A percentile compares a stretch with the other conserved stretches of the same genome.
These are phyloP conservation scores for Cinara cedri DNA, from an alignment of 2,888 invertebrate species.

Conservation along the genomic window DNA sequence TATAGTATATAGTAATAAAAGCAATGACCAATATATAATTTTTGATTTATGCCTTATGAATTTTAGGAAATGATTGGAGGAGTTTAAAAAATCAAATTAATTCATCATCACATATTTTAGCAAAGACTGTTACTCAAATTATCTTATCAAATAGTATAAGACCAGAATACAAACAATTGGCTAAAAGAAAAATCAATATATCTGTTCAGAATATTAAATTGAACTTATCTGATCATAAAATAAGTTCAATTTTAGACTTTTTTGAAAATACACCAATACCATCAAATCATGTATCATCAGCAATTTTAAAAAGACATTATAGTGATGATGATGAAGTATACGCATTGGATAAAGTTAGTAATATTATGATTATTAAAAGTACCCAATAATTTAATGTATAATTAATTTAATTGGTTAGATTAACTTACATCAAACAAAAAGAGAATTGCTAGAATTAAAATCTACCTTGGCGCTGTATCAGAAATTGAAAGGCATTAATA, in stretches of 20 bases:
- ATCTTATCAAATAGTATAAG: conserved; percentile 78
- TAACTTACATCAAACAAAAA: conserved; percentile 18
- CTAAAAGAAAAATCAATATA: conserved; percentile 76
- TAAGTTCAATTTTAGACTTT: conserved; percentile 72
- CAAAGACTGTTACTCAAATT: conserved; percentile 71
- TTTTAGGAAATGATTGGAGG: conserved; percentile 75
- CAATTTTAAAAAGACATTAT: conserved; percentile 46
- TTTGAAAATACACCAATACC: conserved; percentile 65
- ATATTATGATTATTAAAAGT: not conserved
- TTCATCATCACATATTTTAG: conserved; percentile 76
- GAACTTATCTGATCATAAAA: conserved; percentile 76
- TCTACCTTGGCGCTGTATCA: conserved; percentile 34
- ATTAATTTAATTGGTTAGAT: conserved; percentile 18
- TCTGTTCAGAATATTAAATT: conserved; percentile 75
- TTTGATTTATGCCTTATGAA: conserved; percentile 57
- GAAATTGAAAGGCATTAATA: conserved; percentile 35
- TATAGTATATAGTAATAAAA: no score
- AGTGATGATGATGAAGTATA: conserved; percentile 42
- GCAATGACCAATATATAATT: not conserved
- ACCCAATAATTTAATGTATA: not conserved
- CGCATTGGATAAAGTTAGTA: conserved; percentile 34
- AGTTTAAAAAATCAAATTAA: conserved; percentile 73
- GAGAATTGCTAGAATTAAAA: conserved; percentile 41
- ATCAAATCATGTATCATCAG: conserved; percentile 51
- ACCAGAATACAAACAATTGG: conserved; percentile 73